Percentiles rank a stretch among this genome's conserved stretches.
Conservation (phyloP, 2,797 vertebrate genomes). For the Poecilia velifera region DNA sequence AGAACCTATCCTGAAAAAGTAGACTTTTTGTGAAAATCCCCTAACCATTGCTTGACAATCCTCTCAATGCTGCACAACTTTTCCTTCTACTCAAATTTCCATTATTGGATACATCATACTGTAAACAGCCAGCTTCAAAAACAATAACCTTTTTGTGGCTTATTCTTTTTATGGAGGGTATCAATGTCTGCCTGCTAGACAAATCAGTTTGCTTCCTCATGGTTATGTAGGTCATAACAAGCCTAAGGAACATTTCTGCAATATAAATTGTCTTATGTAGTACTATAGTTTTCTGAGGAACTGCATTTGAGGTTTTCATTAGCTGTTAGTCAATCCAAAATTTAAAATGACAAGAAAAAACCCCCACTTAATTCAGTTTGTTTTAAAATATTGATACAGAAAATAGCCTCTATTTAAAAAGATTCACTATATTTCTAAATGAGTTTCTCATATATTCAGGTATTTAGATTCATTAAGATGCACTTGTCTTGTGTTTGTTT, state of each 20-base stretch:
- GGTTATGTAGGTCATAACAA: neutral
- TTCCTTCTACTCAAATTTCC: neutral
- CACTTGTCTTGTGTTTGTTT: neutral
- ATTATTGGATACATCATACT: neutral
- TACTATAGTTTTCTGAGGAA: neutral
- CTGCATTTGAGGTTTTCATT: neutral
- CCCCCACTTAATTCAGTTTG: neutral
- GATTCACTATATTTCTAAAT: neutral
- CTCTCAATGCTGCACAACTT: neutral
- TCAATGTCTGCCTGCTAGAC: neutral
- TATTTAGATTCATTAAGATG: neutral
- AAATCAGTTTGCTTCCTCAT: neutral
- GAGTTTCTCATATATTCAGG: neutral
- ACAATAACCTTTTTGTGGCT: neutral
- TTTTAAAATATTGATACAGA: neutral
- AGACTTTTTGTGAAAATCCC: neutral
- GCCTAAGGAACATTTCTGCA: neutral
- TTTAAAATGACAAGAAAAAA: neutral
- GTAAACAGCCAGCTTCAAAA: neutral
- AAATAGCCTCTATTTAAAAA: neutral
- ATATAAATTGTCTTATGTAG: neutral
- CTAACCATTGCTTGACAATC: neutral
- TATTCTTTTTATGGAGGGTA: neutral
- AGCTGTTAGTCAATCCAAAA: neutral
- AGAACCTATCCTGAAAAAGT: neutral